Conservation (phyloP, 1,140 invertebrate species). For the Steinernema khuongi region DNA sequence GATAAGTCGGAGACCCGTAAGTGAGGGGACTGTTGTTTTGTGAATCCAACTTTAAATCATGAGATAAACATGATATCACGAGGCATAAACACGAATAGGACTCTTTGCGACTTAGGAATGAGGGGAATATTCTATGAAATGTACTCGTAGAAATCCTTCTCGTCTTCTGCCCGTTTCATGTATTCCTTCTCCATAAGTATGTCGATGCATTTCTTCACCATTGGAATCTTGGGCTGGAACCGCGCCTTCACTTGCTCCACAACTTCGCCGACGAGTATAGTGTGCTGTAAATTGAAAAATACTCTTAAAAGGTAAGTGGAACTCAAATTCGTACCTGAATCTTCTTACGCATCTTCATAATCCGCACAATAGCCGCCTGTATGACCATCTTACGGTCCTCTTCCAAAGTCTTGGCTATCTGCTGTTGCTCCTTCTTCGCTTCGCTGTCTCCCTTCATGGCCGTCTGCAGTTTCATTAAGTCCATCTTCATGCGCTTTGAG, state of each 20-base stretch:
- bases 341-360: slow-evolving; percentile 98
- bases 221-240: slow-evolving; percentile 93
- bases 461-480: background rate
- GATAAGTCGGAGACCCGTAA: background rate
- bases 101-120: too few relatives aligned
- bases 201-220: slow-evolving; percentile 99
- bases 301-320: background rate
- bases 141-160: slow-evolving; percentile 84
- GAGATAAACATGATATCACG: too few relatives aligned
- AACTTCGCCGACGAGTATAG: slow-evolving; percentile 80
- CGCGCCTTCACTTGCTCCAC: slow-evolving; percentile 86
- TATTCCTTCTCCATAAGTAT: slow-evolving; percentile 99
- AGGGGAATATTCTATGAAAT: slow-evolving; percentile 62
- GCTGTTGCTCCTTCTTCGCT: slow-evolving; percentile 86
- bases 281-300: background rate
- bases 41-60: too few relatives aligned
- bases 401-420: slow-evolving; percentile 95
- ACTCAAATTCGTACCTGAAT: slow-evolving; percentile 66
- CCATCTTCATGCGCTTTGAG: background rate
- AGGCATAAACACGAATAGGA: too few relatives aligned
- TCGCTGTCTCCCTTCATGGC: slow-evolving; percentile 48
- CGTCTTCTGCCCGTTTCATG: slow-evolving; percentile 86
- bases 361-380: too few relatives aligned
- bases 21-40: too few relatives aligned
- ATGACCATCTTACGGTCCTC: slow-evolving; percentile 94